Evolutionary conservation across 2,797 vertebrate species (phyloP), one percentile per base, ranked within the genome.

Genomic region (Apogon hyalosoma): DNA sequence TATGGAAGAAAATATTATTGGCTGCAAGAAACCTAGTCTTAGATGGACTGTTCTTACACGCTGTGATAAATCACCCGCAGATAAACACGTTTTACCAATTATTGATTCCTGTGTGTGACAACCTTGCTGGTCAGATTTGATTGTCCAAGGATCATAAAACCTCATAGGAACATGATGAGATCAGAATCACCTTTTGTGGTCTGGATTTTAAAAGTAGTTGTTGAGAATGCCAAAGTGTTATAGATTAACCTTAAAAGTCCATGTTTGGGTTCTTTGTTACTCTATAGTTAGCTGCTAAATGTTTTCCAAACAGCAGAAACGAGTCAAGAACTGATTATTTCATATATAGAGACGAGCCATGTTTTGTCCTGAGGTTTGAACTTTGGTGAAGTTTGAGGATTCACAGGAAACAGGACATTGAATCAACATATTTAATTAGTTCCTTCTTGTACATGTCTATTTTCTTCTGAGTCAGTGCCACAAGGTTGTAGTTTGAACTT

Each of bases 21-120:
- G 46, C 65, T 75, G 45, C 48, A 55, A 70, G 66, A 64, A 68
- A 56, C 41, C 31, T 33, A 63, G 54, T 36, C 58, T 63, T 68
- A 78, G 64, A 49, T 38, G 15, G 49, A n/a, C 24, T 75, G 73
- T 80, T 79, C 56, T 58, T 65, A 60, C 84, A 53, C 3, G 41
- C 69, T 77, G 75, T 42, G 53, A 84, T 70, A 74, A 77, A 82
- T 79, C 63, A 68, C 68, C 14, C 12, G 11, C 77, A 79, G 71
- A 57, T 84, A 79, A 80, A 90, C 85, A 69, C 67, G 64, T 83
- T 87, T 80, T 66, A 49, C 8, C 63, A 55, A 83, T 88, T 76
- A 84, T 45, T 67, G 16, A 69, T 48, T 65, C 31, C 11, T 64
- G 63, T 71, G 63, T 71, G 56, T 55, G 28, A 60, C 50, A 54